These are phyloP conservation scores for Eurypyga helias DNA, from an alignment of 2,113 vertebrate genomes.

Conservation along the genomic window DNA sequence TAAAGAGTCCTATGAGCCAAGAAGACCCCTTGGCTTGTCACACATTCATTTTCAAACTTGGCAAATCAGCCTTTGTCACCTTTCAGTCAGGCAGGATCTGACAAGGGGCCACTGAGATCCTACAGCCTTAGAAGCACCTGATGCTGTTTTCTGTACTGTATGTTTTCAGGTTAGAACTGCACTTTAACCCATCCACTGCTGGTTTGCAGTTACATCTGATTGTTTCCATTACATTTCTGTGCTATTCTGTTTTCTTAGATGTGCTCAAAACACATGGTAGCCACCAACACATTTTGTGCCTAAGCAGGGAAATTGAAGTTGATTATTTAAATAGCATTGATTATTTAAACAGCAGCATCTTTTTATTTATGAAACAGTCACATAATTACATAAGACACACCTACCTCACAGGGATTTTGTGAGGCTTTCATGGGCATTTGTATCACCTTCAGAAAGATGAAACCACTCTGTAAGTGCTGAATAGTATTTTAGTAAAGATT, in stretches of 20 bases:
- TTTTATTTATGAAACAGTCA: background rate
- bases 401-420: slow-evolving; percentile 36
- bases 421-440: background rate
- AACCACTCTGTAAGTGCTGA: background rate
- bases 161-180: background rate
- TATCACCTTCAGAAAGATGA: background rate
- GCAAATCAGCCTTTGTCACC: background rate
- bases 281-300: background rate
- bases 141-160: background rate
- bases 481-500: slow-evolving; percentile 40
- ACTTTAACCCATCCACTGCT: background rate
- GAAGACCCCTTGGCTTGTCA: background rate
- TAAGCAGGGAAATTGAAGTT: background rate
- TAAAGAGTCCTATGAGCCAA: background rate
- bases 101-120: background rate
- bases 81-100: background rate
- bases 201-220: background rate
- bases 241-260: background rate
- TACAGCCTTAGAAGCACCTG: background rate
- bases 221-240: background rate
- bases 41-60: background rate
- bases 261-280: background rate
- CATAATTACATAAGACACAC: background rate
- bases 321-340: too few species aligned
- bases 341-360: background rate